These are phyloP conservation scores for Rhincodon typus DNA, from an alignment of 2,797 vertebrate species.

Conservation along the genomic window DNA sequence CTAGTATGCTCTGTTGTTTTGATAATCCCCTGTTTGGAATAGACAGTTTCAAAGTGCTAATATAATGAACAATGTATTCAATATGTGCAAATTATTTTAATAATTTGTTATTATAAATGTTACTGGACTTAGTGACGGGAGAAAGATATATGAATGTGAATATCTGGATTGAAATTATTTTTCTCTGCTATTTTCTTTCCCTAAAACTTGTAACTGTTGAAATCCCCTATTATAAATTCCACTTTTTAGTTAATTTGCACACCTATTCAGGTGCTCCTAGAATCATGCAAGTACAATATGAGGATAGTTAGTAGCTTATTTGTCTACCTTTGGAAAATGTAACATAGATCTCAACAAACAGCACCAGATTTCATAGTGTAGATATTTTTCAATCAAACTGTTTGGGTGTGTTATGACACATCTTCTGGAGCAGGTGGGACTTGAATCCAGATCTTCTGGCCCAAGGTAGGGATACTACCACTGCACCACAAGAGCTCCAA, in stretches of 20 bases:
- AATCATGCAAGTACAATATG: background rate
- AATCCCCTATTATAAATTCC: background rate
- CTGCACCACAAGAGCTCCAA: too few relatives aligned
- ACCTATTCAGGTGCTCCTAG: background rate
- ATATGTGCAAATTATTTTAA: background rate
- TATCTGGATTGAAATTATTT: background rate
- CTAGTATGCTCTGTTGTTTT: background rate
- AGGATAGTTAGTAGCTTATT: background rate
- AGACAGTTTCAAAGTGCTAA: background rate
- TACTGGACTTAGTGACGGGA: background rate
- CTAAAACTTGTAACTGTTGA: background rate
- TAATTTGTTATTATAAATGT: background rate
- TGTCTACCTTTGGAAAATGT: background rate
- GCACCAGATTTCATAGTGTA: background rate
- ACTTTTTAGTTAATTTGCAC: background rate
- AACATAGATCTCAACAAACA: background rate
- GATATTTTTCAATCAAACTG: too few relatives aligned
- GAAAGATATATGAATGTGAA: background rate
- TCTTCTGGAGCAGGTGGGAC: too few relatives aligned
- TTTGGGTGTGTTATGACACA: too few relatives aligned
- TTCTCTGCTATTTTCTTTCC: background rate
- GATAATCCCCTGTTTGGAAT: background rate
- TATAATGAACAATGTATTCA: background rate
- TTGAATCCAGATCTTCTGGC: too few relatives aligned
- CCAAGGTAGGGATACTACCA: too few relatives aligned